A percentile compares a stretch with the other conserved stretches of the same genome.
phyloP scores from a whole-genome alignment of 2,888 invertebrate species.

The Meliscaeva auricollis region DNA sequence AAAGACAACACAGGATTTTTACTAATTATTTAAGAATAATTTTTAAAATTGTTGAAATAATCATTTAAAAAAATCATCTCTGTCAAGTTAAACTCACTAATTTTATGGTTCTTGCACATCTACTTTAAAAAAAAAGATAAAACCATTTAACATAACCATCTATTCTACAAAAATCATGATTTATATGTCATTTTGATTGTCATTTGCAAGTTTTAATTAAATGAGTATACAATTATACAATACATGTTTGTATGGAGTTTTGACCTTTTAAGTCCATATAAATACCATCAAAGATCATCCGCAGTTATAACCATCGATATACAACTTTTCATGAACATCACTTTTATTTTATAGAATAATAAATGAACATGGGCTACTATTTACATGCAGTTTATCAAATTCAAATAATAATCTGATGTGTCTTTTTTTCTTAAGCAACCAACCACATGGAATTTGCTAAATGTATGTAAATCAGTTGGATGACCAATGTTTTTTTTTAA shows the following conservation, averaged over 20 bases:
- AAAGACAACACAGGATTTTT: too few relatives aligned
- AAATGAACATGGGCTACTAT: neutral
- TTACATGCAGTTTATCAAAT: slow-evolving; percentile 10
- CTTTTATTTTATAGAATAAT: neutral
- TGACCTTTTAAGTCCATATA: neutral
- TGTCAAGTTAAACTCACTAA: too few relatives aligned
- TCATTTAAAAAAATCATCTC: too few relatives aligned
- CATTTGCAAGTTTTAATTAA: neutral
- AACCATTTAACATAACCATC: too few relatives aligned
- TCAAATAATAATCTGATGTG: neutral
- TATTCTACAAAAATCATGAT: neutral
- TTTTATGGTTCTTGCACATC: too few relatives aligned
- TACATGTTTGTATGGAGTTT: too few relatives aligned
- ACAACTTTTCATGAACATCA: neutral
- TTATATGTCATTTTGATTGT: neutral
- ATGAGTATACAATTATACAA: neutral
- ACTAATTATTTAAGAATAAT: too few relatives aligned
- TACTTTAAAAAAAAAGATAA: too few relatives aligned
- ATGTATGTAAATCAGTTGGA: slow-evolving; percentile 17
- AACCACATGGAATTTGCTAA: slow-evolving; percentile 4
- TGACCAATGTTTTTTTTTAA: slow-evolving; percentile 46
- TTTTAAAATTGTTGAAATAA: too few relatives aligned
- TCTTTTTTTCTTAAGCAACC: neutral
- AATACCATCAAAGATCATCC: neutral
- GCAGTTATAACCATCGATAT: neutral